phyloP scores from a whole-genome alignment of 2,113 vertebrate genomes.

The Saguinus imperator region DNA sequence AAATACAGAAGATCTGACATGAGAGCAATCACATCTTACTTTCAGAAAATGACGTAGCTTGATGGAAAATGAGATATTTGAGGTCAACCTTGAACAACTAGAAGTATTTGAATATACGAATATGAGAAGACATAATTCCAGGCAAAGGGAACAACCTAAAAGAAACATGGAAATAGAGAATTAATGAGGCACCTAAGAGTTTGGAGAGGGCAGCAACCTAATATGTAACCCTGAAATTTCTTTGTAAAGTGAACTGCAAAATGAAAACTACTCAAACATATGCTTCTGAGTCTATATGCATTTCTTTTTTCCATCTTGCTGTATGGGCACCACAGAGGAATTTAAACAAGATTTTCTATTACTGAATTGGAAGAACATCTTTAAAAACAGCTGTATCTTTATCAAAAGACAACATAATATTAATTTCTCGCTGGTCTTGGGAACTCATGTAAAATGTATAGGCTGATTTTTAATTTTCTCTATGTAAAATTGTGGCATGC shows the following conservation, averaged over 20 bases:
- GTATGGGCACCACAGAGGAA: constrained; percentile 67
- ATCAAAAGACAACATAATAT: constrained; percentile 86
- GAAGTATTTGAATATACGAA: not conserved
- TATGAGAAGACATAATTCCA: not conserved
- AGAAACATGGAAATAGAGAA: not conserved
- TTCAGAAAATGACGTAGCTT: not conserved
- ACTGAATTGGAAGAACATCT: constrained; percentile 79
- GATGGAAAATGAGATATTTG: not conserved
- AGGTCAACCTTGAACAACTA: not conserved
- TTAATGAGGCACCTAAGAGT: not conserved
- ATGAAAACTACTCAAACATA: constrained; percentile 12
- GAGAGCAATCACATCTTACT: not conserved
- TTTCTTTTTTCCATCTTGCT: constrained; percentile 56
- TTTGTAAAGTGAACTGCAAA: constrained; percentile 31
- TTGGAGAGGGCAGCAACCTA: not conserved
- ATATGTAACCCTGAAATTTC: not conserved
- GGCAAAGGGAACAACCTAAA: not conserved
- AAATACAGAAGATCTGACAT: not conserved
- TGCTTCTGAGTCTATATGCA: constrained; percentile 21
- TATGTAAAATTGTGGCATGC: constrained; percentile 67
- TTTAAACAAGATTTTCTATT: constrained; percentile 79
- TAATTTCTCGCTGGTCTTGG: constrained; percentile 82
- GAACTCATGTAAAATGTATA: constrained; percentile 87
- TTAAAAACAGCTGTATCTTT: constrained; percentile 81
- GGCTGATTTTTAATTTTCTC: constrained; percentile 84